Base-by-base conservation (phyloP, 2,797 vertebrate species). In the Pseudomugil tenellus region DNA sequence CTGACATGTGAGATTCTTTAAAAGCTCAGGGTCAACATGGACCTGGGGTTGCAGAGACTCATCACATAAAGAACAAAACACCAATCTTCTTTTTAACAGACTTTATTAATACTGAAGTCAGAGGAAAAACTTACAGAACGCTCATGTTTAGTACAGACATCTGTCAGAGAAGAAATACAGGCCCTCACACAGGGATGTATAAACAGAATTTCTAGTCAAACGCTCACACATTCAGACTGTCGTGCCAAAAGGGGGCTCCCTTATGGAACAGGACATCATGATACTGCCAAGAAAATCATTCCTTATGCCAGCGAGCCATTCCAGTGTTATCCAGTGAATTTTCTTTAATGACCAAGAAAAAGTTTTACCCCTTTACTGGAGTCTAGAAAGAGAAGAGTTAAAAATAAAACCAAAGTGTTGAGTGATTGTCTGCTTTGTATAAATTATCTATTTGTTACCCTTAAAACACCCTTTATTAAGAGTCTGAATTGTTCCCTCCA, bases 201-300 rank as follows among this genome's bases (percentile, higher is more conserved):
- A 81, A 86, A 89, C 77, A 79, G 64, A 72, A 63, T 86, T 82
- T 81, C 63, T 75, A 84, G 76, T 85, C 72, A 76, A 82, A 84
- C 62, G 75, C 69, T 72, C 79, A 76, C 61, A 74, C 75, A 73
- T 51, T 68, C 60, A 81, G 63, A 84, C 64, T 68, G 63, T 59
- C 69, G 78, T 73, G 84, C 85, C 87, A 87, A 92, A 89, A 81
- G 74, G 85, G 89, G 88, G 80, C 85, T 90, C 90, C 87, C 88
- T 91, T 85, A 88, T 89, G 89, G 91, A 90, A 92, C 91, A 92
- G 87, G 91, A 92, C 87, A 89, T 92, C 82, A 83, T 89, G 84
- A 88, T 91, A 85, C 79, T 72, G 88, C 86, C 90, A 89, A 93
- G 83, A 87, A 93, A 92, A 92, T 91, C 84, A 90, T 77, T 89